Conservation (phyloP, 2,797 vertebrate genomes). For the Aphelocoma californica region DNA sequence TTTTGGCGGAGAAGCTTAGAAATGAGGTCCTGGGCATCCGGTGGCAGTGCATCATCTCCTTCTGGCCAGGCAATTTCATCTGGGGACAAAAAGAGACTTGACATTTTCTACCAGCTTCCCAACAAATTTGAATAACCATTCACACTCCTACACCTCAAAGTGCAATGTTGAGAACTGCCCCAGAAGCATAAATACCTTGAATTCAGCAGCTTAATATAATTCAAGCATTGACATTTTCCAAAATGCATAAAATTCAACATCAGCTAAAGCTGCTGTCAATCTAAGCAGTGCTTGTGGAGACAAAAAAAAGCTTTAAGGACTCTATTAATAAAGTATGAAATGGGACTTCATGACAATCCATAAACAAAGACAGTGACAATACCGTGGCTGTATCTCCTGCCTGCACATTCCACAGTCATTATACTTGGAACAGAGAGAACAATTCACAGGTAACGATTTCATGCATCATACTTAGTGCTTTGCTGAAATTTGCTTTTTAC, state of each 20-base stretch:
- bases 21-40: conserved; percentile 93
- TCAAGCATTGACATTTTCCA: conserved; percentile 65
- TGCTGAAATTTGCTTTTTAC: conserved; percentile 27
- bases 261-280: conserved; percentile 64
- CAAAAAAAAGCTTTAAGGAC: conserved; percentile 40
- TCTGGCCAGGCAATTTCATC: conserved; percentile 97
- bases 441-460: conserved; percentile 40
- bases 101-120: neutral
- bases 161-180: neutral
- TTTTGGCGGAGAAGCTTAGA: conserved; percentile 90
- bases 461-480: conserved; percentile 14
- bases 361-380: conserved; percentile 51
- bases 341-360: conserved; percentile 40
- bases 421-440: conserved; percentile 13
- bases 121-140: conserved; percentile 23
- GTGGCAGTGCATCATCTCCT: conserved; percentile 92
- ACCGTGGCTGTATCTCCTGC: conserved; percentile 5
- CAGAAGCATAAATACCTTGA: neutral
- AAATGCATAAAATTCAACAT: conserved; percentile 56
- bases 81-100: conserved; percentile 54
- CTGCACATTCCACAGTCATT: neutral
- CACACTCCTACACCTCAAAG: neutral
- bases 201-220: conserved; percentile 57
- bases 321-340: conserved; percentile 66
- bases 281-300: conserved; percentile 10